phyloP scores from a whole-genome alignment of 2,113 vertebrate genomes.

The Triplophysa siluroides region DNA sequence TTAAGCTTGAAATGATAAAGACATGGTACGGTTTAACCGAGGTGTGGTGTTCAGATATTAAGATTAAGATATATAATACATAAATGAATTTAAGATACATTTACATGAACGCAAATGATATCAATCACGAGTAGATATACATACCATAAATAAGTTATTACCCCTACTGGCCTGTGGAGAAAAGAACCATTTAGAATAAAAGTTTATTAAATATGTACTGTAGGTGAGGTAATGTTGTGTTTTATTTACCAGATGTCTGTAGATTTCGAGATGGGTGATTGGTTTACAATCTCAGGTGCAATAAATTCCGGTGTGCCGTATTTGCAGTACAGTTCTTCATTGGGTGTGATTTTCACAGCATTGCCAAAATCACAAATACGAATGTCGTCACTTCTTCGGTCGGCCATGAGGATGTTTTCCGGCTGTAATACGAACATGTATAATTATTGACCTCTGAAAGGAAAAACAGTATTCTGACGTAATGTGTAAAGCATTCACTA shows the following conservation, averaged over 20 bases:
- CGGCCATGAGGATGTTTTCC: conserved; percentile 90
- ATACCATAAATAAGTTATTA: conserved; percentile 93
- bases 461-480: too few species aligned
- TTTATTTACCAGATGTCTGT: conserved; percentile 88
- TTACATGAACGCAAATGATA: background rate
- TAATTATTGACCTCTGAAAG: background rate
- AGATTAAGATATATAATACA: too few species aligned
- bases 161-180: conserved; percentile 84
- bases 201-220: background rate
- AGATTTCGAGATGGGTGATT: conserved; percentile 87
- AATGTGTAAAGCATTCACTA: background rate
- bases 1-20: conserved; percentile 76
- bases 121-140: conserved; percentile 49
- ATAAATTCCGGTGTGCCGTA: conserved; percentile 93
- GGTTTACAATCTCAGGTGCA: conserved; percentile 92
- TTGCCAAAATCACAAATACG: conserved; percentile 95
- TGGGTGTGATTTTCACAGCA: conserved; percentile 76
- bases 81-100: background rate
- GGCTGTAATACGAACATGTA: conserved; percentile 71
- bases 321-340: conserved; percentile 86
- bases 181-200: conserved; percentile 5
- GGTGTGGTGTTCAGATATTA: too few species aligned
- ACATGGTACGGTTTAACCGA: background rate
- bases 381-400: conserved; percentile 80
- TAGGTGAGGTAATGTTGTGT: conserved; percentile 38